phyloP scores from a whole-genome alignment of 1,140 invertebrate species.

The Trachelipus rathkii region DNA sequence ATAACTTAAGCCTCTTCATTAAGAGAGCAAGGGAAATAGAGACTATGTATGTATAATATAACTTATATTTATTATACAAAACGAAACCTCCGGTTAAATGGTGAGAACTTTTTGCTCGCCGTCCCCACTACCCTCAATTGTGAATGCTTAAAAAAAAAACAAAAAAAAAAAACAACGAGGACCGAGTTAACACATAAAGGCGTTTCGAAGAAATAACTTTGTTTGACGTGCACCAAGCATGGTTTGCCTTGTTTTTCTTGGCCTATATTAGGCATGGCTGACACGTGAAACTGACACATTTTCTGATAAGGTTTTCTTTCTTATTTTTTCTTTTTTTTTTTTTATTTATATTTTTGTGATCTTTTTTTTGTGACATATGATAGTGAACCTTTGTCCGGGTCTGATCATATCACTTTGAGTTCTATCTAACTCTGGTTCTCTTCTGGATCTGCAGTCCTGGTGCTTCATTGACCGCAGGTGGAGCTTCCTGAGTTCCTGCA shows the following conservation, averaged over 20 bases:
- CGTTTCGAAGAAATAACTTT: constrained; percentile 39
- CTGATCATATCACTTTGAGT: constrained; percentile 31
- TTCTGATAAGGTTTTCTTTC: constrained; percentile 35
- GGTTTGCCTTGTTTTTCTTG: constrained; percentile 29
- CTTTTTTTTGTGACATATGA: constrained; percentile 37
- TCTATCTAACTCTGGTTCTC: constrained; percentile 43
- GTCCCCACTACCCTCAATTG: constrained; percentile 40
- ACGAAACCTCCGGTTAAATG: neutral
- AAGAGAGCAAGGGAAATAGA: too few relatives aligned
- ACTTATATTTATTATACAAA: too few relatives aligned
- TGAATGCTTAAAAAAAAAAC: constrained; percentile 40
- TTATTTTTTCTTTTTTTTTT: too few relatives aligned
- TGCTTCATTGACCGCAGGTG: constrained; percentile 39
- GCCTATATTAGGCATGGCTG: constrained; percentile 39
- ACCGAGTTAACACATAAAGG: constrained; percentile 19
- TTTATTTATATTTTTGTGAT: constrained; percentile 3
- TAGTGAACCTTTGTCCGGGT: constrained; percentile 38
- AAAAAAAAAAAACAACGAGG: too few relatives aligned
- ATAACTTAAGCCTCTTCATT: too few relatives aligned
- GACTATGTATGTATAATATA: too few relatives aligned
- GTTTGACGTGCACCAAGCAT: constrained; percentile 41
- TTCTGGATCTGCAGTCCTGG: constrained; percentile 41
- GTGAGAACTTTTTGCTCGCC: constrained; percentile 46
- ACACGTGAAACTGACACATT: constrained; percentile 44
- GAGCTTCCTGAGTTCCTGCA: constrained; percentile 37